phyloP scores from a whole-genome alignment of 35 echinoderm and acorn worm species.

The Heliocidaris erythrogramma region DNA sequence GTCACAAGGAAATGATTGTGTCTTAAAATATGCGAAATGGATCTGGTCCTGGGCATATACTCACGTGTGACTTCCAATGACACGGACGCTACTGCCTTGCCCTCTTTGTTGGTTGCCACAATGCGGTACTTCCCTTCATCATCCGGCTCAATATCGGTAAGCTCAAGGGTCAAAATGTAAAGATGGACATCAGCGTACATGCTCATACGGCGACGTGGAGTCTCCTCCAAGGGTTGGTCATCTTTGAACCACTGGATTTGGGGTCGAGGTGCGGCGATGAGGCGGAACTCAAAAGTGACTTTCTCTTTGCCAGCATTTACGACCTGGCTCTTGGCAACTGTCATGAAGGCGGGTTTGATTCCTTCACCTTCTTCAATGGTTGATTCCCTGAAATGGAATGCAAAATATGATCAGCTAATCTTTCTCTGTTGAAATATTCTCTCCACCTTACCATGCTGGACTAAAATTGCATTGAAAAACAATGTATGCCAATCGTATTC shows the following conservation, averaged over 20 bases:
- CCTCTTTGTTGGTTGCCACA: conserved; percentile 86
- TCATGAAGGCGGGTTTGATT: conserved; percentile 95
- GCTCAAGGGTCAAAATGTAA: conserved; percentile 74
- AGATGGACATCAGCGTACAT: conserved; percentile 97
- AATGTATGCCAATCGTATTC: too few relatives aligned
- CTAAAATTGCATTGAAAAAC: not conserved
- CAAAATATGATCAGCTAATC: not conserved
- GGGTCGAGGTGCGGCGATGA: conserved; percentile 91
- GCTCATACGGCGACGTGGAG: conserved; percentile 60
- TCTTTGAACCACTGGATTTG: conserved; percentile 85
- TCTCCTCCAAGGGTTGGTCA: conserved; percentile 86
- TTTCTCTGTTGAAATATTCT: not conserved
- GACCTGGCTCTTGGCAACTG: conserved; percentile 64
- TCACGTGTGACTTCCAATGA: conserved; percentile 89
- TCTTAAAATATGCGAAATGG: not conserved
- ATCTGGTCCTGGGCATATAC: conserved; percentile 21
- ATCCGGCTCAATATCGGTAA: conserved; percentile 72
- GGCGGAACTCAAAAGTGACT: conserved; percentile 88
- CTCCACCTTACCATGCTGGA: not conserved
- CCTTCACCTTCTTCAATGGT: conserved; percentile 93
- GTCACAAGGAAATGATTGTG: not conserved
- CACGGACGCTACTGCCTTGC: conserved; percentile 73
- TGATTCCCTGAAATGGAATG: conserved; percentile 72
- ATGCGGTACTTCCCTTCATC: conserved; percentile 84
- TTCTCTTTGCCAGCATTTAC: conserved; percentile 71